Evolutionary conservation across 2,797 vertebrate species (phyloP).

Genomic region (Uromys caudimaculatus): DNA sequence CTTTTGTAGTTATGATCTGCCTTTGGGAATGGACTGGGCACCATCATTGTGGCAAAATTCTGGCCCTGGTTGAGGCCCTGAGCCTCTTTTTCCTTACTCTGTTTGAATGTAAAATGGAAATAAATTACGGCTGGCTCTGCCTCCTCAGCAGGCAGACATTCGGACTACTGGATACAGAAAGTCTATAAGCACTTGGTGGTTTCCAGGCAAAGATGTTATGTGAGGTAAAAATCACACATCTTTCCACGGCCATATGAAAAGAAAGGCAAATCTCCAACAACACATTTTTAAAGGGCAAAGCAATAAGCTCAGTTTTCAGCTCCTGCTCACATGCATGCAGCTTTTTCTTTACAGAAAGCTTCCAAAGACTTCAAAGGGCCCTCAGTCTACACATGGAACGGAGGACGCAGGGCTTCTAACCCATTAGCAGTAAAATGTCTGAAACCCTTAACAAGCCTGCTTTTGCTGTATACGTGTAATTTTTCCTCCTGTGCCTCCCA

Average conservation of each 20-base stretch:
- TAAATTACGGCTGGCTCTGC: constrained; percentile 68
- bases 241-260: constrained; percentile 74
- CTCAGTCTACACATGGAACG: constrained; percentile 30
- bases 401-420: constrained; percentile 61
- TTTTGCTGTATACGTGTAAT: constrained; percentile 60
- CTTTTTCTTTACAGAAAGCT: constrained; percentile 71
- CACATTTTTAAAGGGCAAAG: constrained; percentile 73
- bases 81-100: constrained; percentile 69
- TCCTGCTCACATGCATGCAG: constrained; percentile 20
- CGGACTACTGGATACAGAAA: constrained; percentile 60
- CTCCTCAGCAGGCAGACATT: constrained; percentile 59
- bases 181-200: constrained; percentile 63
- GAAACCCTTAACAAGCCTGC: constrained; percentile 63
- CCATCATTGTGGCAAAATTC: constrained; percentile 47
- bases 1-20: neutral
- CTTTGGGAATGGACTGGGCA: neutral
- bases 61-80: constrained; percentile 40
- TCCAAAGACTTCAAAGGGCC: constrained; percentile 77
- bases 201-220: constrained; percentile 69
- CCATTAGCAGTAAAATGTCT: constrained; percentile 63
- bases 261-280: constrained; percentile 78
- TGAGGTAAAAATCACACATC: constrained; percentile 70
- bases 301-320: constrained; percentile 75
- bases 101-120: constrained; percentile 68
- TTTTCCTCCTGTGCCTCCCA: neutral